Evolutionary conservation across 2,797 vertebrate species (phyloP).

Genomic region (Coranthus polyacanthus): DNA sequence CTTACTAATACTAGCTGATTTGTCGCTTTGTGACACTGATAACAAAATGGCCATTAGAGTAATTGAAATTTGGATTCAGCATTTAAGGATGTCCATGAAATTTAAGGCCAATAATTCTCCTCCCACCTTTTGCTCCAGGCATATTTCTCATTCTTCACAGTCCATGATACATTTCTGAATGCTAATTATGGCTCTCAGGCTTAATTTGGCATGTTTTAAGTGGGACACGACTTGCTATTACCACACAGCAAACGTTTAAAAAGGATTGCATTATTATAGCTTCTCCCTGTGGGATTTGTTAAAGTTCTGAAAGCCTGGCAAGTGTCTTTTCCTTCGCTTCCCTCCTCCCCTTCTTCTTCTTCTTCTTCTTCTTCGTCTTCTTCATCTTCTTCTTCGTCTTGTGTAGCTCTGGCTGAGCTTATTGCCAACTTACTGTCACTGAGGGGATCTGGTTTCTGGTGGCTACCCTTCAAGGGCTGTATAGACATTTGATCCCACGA

Average conservation of each 20-base stretch:
- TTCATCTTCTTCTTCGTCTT: slow-evolving; percentile 13
- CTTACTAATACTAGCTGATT: no score
- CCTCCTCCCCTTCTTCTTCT: neutral
- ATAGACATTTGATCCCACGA: slow-evolving; percentile 52
- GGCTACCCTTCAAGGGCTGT: slow-evolving; percentile 52
- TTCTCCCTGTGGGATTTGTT: slow-evolving; percentile 57
- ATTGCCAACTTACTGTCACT: slow-evolving; percentile 59
- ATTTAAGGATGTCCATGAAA: slow-evolving; percentile 33
- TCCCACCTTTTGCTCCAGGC: slow-evolving; percentile 11
- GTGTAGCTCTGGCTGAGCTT: slow-evolving; percentile 18
- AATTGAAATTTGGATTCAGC: slow-evolving; percentile 36
- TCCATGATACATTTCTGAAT: slow-evolving; percentile 52
- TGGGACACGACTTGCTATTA: slow-evolving; percentile 74
- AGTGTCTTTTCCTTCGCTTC: slow-evolving; percentile 26
- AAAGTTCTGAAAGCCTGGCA: slow-evolving; percentile 33
- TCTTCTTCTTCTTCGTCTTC: neutral
- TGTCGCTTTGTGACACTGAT: neutral
- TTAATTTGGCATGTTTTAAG: slow-evolving; percentile 76
- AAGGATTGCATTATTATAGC: slow-evolving; percentile 71
- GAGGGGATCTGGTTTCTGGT: slow-evolving; percentile 62
- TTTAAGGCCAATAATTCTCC: slow-evolving; percentile 41
- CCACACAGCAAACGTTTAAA: slow-evolving; percentile 64
- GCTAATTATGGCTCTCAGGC: slow-evolving; percentile 71
- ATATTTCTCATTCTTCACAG: slow-evolving; percentile 2
- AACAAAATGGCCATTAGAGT: slow-evolving; percentile 10